Base-by-base conservation (phyloP, 1,140 invertebrate species). In the Lepeophtheirus salmonis region DNA sequence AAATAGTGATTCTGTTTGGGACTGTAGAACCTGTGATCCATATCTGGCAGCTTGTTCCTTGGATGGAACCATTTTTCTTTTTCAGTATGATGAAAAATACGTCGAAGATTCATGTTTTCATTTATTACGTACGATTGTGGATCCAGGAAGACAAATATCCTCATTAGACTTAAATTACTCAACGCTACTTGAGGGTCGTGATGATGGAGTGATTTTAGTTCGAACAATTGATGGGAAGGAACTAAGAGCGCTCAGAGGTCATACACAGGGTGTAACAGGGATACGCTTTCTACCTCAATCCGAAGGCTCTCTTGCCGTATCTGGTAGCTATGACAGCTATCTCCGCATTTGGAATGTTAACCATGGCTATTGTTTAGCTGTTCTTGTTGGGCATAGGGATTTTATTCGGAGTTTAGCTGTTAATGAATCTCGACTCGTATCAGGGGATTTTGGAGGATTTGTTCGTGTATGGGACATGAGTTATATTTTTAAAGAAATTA, bases 271-370 rank as follows among this genome's bases (percentile, higher is more conserved):
- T 2, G 52, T 54, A 24, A 54, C 52, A 16, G 20, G 52, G 20
- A 24, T 54, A 41, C 30, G 30, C 30, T 41, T 41, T n/a, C 30
- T 41, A 41, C 30, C 30, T n/a, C 20, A 54, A 24, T 21, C 23
- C 16, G 17, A 54, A 16, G 2, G 23, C n/a, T 20, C 20, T 13
- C 4, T 54, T 3, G 20, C 23, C 10, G 52, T 24, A 3, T 54
- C 52, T 13, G 52, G 52, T n/a, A 54, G 52, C 23, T 54, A 54
- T 54, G 52, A 54, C 52, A 21, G 52, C 52, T 2, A 24, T 21
- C 18, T 54, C 16, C 52, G 52, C 18, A 20, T 54, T 4, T 54
- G 52, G 52, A 54, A 54, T 23, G 23, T 54, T n/a, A 12, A n/a
- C 23, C 52, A 54, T 23, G 52, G 52, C 2, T 14, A 16, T 20